These are phyloP conservation scores for Bombus terrestris DNA, from an alignment of 1,140 invertebrate genomes.

Conservation along the genomic window DNA sequence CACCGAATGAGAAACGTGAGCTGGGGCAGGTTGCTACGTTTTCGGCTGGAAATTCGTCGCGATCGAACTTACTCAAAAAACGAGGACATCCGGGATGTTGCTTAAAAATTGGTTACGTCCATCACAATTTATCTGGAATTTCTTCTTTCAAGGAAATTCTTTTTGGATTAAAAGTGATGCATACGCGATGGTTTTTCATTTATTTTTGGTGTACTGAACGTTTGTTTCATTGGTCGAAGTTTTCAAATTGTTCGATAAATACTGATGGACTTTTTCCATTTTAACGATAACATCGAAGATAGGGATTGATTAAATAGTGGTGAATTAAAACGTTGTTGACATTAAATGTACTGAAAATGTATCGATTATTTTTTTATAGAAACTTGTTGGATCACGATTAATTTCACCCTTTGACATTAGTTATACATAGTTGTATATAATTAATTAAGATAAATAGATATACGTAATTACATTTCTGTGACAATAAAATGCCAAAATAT, in stretches of 20 bases:
- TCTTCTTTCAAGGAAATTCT: neutral
- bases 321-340: neutral
- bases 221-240: neutral
- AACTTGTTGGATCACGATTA: no score
- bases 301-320: neutral
- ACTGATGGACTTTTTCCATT: neutral
- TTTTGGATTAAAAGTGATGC: no score
- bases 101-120: neutral
- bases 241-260: neutral
- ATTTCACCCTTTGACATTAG: no score
- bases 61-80: constrained; percentile 20
- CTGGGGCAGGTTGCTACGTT: constrained; percentile 18
- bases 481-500: no score
- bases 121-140: neutral
- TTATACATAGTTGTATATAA: no score
- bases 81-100: no score
- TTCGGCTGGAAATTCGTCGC: constrained; percentile 47
- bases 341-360: no score
- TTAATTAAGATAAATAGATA: no score
- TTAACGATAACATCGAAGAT: neutral
- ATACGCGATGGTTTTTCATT: no score
- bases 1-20: constrained; percentile 41
- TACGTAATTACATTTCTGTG: no score
- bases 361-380: no score
- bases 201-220: neutral